Conservation (phyloP, 2,113 vertebrate genomes). For the Mustela nigripes region DNA sequence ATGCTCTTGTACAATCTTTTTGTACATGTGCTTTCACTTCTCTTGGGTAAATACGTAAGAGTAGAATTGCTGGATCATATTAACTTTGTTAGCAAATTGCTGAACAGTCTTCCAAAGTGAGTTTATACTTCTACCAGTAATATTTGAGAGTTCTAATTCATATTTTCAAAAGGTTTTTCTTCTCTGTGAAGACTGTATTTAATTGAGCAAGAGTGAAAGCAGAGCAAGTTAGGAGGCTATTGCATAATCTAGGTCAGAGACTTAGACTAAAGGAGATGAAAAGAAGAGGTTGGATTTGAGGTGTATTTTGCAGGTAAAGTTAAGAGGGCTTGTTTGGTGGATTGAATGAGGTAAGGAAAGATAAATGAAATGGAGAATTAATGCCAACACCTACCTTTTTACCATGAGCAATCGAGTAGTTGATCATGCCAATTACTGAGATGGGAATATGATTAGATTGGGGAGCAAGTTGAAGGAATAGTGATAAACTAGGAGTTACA, state of each 20-base stretch:
- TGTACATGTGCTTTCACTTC: constrained; percentile 21
- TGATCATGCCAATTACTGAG: not conserved
- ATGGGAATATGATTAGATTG: not conserved
- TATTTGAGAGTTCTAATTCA: not conserved
- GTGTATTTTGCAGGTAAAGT: not conserved
- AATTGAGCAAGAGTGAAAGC: constrained; percentile 6
- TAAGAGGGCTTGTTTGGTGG: not conserved
- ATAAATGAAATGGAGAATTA: constrained; percentile 6
- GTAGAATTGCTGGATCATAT: not conserved
- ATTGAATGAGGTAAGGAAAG: not conserved
- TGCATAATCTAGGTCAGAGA: not conserved
- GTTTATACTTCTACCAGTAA: not conserved
- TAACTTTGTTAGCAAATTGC: constrained; percentile 1
- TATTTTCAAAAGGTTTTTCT: constrained; percentile 1
- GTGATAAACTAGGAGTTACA: not conserved
- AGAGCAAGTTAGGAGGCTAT: not conserved
- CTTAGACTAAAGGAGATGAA: constrained; percentile 11
- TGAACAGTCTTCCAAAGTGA: constrained; percentile 10
- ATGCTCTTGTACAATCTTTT: constrained; percentile 43
- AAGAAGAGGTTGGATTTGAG: not conserved
- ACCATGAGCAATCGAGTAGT: not conserved
- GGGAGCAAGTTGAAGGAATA: not conserved
- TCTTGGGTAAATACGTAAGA: constrained; percentile 44
- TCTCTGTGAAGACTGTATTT: not conserved
- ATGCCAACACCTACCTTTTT: not conserved